phyloP scores from a whole-genome alignment of 1,140 invertebrate genomes.

The Hestina assimilis region DNA sequence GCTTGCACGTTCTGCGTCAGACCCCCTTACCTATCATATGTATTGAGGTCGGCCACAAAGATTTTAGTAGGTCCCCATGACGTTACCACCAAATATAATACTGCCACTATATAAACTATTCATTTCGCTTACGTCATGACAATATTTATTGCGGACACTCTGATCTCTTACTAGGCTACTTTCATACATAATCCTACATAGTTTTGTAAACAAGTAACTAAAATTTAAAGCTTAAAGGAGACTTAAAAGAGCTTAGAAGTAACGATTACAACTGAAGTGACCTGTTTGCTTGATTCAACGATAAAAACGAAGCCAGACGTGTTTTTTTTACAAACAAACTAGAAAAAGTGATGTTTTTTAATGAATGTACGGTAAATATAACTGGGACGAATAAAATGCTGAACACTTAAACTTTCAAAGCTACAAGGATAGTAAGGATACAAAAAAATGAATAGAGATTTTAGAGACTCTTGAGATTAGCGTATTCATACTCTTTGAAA shows the following conservation, averaged over 20 bases:
- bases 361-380: slow-evolving; percentile 19
- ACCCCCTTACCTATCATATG: no score
- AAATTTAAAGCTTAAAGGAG: background rate
- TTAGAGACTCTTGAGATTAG: slow-evolving; percentile 12
- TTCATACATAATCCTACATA: no score
- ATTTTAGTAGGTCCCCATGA: no score
- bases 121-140: no score
- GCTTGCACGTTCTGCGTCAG: no score
- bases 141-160: no score
- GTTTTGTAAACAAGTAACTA: no score
- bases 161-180: no score
- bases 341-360: slow-evolving; percentile 15
- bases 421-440: slow-evolving; percentile 20
- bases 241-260: slow-evolving; percentile 6
- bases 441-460: slow-evolving; percentile 15
- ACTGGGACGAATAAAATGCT: slow-evolving; percentile 18
- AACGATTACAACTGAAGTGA: slow-evolving; percentile 31
- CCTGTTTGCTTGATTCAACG: slow-evolving; percentile 38
- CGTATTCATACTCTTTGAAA: slow-evolving; percentile 21
- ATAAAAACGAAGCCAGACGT: slow-evolving; percentile 17
- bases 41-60: no score
- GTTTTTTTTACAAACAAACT: slow-evolving; percentile 5
- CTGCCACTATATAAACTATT: no score
- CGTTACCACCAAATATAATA: no score
- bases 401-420: slow-evolving; percentile 24